Evolutionary conservation across 2,797 vertebrate genomes (phyloP), one percentile per base, ranked within the genome.

Genomic region (Gadopsis bispinosus): DNA sequence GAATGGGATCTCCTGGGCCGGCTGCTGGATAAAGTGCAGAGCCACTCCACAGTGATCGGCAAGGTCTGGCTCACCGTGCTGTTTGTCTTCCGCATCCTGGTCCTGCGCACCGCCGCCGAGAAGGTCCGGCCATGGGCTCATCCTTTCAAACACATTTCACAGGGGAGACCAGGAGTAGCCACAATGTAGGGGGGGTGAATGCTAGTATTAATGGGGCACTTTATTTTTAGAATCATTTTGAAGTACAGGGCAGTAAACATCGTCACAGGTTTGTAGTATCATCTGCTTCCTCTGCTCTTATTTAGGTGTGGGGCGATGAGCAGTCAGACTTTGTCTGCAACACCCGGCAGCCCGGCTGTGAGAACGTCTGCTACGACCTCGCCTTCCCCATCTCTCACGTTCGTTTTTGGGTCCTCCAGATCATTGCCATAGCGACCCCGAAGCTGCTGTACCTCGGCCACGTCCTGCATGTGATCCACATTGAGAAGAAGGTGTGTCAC

Each of bases 31-130:
- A 97, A 97, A 86, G 98, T 98, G 75, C 97, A 99, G 93, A 96
- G 94, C 76, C 96, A 99, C 87, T 99, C 98, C 0, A 99, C 98
- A 0, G 95, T 96, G 62, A 96, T 99, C 1, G 98, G 98, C 62
- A 99, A 99, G 92, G 95, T 99, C 93, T 99, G 98, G 98, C 95
- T 99, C 86, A 98, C 97, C 0, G 96, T 99, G 68, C 96, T 99
- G 33, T 99, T 99, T 66, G 96, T 99, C 81, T 99, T 99, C 92
- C 95, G 98, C 54, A 98, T 99, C 90, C 95, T 99, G 88, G 96
- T 99, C 80, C 95, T 99, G 55, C 94, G 94, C 43, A 88, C 96
- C 0, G 97, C 95, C 0, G 97, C 97, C 0, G 97, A 99, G 87
- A 97, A 94, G 0, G 98, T 94, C 39, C 41, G 75, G 1, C n/a